A percentile compares a stretch with the other conserved stretches of the same genome.
Conservation (phyloP, 1,140 invertebrate genomes). For the Panulirus ornatus region DNA sequence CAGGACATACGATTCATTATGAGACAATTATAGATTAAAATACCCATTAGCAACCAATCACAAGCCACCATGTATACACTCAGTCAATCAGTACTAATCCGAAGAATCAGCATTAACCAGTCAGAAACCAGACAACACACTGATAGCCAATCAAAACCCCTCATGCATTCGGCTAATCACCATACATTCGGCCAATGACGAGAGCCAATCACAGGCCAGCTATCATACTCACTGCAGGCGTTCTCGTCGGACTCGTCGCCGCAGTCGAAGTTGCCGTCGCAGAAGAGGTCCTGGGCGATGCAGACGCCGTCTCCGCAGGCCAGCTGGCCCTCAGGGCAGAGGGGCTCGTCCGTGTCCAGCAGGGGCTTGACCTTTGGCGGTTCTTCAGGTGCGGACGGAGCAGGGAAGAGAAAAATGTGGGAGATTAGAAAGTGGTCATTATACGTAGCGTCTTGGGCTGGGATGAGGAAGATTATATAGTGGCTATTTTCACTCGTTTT, state of each 20-base stretch:
- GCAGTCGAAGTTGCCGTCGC: constrained; percentile 94
- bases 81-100: no score
- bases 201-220: no score
- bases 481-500: no score
- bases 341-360: constrained; percentile 93
- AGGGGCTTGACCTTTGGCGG: constrained; percentile 92
- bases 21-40: no score
- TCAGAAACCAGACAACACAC: neutral
- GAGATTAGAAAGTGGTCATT: neutral
- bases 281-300: constrained; percentile 93
- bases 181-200: no score
- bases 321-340: constrained; percentile 91
- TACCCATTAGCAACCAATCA: no score
- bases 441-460: no score
- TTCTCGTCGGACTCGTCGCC: constrained; percentile 97
- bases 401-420: neutral
- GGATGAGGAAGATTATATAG: no score
- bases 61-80: no score
- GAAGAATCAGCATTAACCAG: neutral
- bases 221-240: constrained; percentile 88
- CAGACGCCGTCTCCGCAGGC: constrained; percentile 94
- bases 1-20: no score
- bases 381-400: constrained; percentile 81
- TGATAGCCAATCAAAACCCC: no score
- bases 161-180: no score